Evolutionary conservation across 1,140 invertebrate species (phyloP).

Genomic region (Acyrthosiphon pisum): DNA sequence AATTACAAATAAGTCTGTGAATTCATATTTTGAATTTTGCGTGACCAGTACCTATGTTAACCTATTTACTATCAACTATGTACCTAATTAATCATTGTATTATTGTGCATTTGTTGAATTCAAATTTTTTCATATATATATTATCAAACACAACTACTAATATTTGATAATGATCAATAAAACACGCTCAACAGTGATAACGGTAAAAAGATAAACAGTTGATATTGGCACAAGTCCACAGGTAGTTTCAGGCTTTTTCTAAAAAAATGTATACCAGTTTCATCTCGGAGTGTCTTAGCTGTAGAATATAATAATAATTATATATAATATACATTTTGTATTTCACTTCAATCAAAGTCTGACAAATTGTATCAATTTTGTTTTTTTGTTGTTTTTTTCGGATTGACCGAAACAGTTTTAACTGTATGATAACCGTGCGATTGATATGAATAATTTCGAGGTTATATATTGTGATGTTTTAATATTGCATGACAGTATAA

Average conservation of each 20-base stretch:
- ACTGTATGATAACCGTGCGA: neutral
- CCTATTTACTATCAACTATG: too few species aligned
- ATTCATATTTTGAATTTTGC: neutral
- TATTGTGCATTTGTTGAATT: neutral
- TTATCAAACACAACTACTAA: neutral
- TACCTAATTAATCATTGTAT: too few species aligned
- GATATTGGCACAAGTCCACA: constrained; percentile 10
- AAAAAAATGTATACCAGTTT: neutral
- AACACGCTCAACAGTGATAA: neutral
- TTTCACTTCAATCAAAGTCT: neutral
- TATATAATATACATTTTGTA: neutral
- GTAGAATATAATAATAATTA: neutral
- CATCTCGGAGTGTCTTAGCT: neutral
- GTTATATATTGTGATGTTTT: neutral
- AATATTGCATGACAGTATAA: neutral
- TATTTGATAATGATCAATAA: neutral
- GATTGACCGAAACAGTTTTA: neutral
- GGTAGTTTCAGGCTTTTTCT: neutral
- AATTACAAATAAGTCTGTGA: neutral
- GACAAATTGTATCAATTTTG: neutral
- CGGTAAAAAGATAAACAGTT: neutral
- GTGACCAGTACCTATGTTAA: neutral
- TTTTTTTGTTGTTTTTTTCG: neutral
- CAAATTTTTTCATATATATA: neutral
- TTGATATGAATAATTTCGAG: neutral